Percentiles rank a stretch among this genome's conserved stretches.
Conservation (phyloP, 2,888 invertebrate species). For the Lasiommata megera region DNA sequence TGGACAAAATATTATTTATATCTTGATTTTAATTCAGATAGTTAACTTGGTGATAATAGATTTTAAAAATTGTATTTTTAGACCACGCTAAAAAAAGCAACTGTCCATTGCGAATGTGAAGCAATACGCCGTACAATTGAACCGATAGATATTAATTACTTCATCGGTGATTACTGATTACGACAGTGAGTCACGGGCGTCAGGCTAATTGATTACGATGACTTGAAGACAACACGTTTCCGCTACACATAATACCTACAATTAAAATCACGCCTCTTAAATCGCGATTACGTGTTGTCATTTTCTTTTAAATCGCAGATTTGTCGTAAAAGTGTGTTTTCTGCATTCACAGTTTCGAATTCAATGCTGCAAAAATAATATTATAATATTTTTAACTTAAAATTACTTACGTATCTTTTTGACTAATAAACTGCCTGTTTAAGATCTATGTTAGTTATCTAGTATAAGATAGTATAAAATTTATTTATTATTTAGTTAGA, state of each 20-base stretch:
- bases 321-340: too few relatives aligned
- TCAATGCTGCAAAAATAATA: too few relatives aligned
- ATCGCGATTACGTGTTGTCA: not conserved
- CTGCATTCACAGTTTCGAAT: too few relatives aligned
- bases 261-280: not conserved
- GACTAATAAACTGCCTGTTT: too few relatives aligned
- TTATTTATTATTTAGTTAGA: too few relatives aligned
- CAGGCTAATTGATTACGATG: constrained; percentile 33
- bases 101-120: not conserved
- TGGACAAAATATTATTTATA: not conserved
- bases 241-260: not conserved
- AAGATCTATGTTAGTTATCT: too few relatives aligned
- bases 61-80: not conserved
- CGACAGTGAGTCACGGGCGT: constrained; percentile 26
- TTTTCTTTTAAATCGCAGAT: too few relatives aligned
- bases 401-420: too few relatives aligned
- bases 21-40: not conserved
- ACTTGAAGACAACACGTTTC: constrained; percentile 34
- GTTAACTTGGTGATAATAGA: not conserved
- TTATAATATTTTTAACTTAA: too few relatives aligned
- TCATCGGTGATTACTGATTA: constrained; percentile 22
- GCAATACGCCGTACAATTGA: constrained; percentile 1
- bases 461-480: too few relatives aligned
- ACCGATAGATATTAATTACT: constrained; percentile 15
- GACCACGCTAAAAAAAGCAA: not conserved